A percentile compares a stretch with the other conserved stretches of the same genome.
Conservation (phyloP, 2,888 invertebrate species). For the Drosophila mimetica region DNA sequence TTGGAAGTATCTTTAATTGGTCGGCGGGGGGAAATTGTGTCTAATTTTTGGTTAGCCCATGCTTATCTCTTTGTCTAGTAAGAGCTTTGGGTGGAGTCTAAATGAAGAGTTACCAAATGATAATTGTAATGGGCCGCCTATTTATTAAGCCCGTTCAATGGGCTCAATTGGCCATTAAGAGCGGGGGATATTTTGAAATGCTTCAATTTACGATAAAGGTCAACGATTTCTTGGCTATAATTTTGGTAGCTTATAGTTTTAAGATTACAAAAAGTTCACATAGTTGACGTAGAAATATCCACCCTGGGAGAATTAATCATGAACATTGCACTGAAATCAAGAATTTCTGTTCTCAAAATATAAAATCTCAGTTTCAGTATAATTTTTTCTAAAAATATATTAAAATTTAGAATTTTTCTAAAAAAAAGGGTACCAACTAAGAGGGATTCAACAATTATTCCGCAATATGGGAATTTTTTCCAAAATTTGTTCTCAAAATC, state of each 20-base stretch:
- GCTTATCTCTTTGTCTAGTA: constrained; percentile 27
- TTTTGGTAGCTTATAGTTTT: no score
- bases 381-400: no score
- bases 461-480: no score
- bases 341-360: no score
- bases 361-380: no score
- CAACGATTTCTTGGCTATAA: not conserved
- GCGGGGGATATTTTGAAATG: not conserved
- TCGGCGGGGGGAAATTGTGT: constrained; percentile 23
- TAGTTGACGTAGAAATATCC: not conserved
- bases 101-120: constrained; percentile 38
- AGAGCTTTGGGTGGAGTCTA: constrained; percentile 39
- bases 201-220: constrained; percentile 16
- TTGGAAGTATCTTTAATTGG: constrained; percentile 27
- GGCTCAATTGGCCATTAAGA: constrained; percentile 15
- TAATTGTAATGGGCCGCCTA: constrained; percentile 33
- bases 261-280: no score
- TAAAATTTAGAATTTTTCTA: no score
- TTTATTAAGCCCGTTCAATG: constrained; percentile 25
- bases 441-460: no score
- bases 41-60: constrained; percentile 28
- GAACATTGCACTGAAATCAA: no score
- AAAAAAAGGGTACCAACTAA: no score
- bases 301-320: no score
- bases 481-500: no score